Base-by-base conservation (phyloP, 2,888 invertebrate genomes). In the Choristoneura rosaceana region DNA sequence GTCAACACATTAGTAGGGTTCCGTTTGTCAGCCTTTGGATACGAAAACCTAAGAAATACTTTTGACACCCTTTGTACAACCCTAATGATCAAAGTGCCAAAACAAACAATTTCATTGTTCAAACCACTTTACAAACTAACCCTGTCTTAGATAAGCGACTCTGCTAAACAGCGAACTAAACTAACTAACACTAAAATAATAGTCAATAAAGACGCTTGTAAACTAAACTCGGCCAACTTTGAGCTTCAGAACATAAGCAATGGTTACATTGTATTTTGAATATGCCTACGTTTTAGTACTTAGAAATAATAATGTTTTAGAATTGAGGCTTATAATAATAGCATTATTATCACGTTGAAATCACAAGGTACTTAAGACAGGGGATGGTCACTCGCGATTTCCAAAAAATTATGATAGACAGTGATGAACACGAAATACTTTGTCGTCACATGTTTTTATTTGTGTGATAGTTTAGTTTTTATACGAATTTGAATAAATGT, bases 141-240 rank as follows among this genome's bases (percentile, higher is more conserved):
- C 25, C 55, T 25, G 55, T 0, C 55, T 55, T 4, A 55, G 55
- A 55, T 55, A 55, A 55, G 55, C 55, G 55, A 7, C 55, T 17
- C 55, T 2, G 25, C 55, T 55, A 25, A 55, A 55, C 55, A 55
- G 17, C 55, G 3, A 25, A 55, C 55, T 55, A 55, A 55, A 55
- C 55, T 55, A 55, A 55, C 55, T 25, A 55, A 55, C 55, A 9
- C 55, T 55, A 25, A 55, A 55, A 55, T 55, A 55, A 55, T 25
- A 55, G 55, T 9, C 55, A 55, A 55, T 55, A 55, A 55, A 55
- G 55, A 25, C 25, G 55, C 25, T 55, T 55, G 55, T 55, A 25
- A 55, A 55, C 55, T 55, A 25, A 55, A 55, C 55, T 25, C 9
- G 9, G 25, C 17, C 10, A 55, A 55, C 55, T 55, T 55, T 12